Evolutionary conservation across 2,888 invertebrate species (phyloP), one percentile per base, ranked within the genome.

Genomic region (Daptonema setosum): DNA sequence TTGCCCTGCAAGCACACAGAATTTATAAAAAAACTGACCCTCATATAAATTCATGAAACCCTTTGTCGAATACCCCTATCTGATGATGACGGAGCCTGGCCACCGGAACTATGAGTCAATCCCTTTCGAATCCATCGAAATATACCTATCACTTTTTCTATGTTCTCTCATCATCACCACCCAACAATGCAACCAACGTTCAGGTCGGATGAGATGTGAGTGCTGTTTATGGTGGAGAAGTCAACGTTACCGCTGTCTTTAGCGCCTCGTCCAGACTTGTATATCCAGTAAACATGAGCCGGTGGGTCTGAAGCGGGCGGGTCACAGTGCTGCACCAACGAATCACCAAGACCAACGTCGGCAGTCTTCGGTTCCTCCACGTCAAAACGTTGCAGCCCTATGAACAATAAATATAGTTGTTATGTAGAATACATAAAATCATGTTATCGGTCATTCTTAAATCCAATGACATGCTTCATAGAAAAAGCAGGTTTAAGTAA

Each of bases 1-100:
- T 66, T 66, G 56, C 70, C 69, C 70, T 70, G 59, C 53, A 66
- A 61, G 58, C n/a, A n/a, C n/a, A n/a, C n/a, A n/a, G n/a, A n/a
- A n/a, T n/a, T n/a, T n/a, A 11, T n/a, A 35, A 1, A 24, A 52
- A 54, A 57, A 52, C 1, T 17, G 17, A 55, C n/a, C n/a, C n/a
- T n/a, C n/a, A n/a, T n/a, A n/a, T n/a, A n/a, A n/a, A n/a, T n/a
- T n/a, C n/a, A 35, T 45, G 28, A 50, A 24, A 22, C 11, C 25
- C 50, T n/a, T 22, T 22, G 25, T 11, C 25, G n/a, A 22, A 17
- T n/a, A 22, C 48, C n/a, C n/a, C 3, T 2, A 52, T 5, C 8
- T 5, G 24, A 22, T n/a, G 48, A 48, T n/a, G 20, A 8, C 22
- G 35, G 35, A 8, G 35, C n/a, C n/a, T n/a, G n/a, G n/a, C n/a